A percentile compares a stretch with the other conserved stretches of the same genome.
Evolutionary conservation across 2,113 vertebrate species (phyloP).

Genomic region (Galemys pyrenaicus): DNA sequence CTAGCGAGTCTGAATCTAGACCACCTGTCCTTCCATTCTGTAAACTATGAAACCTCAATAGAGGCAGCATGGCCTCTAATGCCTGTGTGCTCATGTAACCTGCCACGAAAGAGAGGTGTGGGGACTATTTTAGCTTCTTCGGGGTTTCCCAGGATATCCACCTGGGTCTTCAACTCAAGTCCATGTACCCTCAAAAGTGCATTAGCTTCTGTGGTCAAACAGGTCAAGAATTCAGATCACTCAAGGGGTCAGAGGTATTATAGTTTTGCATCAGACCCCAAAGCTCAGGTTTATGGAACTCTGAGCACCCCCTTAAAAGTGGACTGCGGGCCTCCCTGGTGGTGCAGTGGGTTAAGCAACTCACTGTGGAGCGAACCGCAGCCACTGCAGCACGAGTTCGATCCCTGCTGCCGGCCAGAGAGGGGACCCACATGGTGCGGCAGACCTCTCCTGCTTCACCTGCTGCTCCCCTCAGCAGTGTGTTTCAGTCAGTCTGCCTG

Average conservation of each 20-base stretch:
- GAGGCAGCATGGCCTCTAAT: background rate
- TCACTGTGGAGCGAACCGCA: too few species aligned
- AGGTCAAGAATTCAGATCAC: background rate
- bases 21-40: background rate
- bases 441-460: too few species aligned
- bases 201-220: background rate
- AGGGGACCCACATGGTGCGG: too few species aligned
- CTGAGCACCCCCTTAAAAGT: background rate
- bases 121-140: background rate
- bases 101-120: background rate
- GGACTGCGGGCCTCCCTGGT: too few species aligned
- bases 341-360: too few species aligned
- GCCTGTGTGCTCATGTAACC: background rate
- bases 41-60: slow-evolving; percentile 39
- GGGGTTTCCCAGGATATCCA: background rate
- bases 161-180: too few species aligned
- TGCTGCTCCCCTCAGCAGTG: too few species aligned
- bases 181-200: too few species aligned
- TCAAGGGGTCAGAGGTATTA: background rate
- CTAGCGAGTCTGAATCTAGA: background rate
- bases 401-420: too few species aligned
- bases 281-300: background rate
- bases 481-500: too few species aligned
- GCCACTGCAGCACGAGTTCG: too few species aligned
- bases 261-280: background rate